A percentile compares a stretch with the other conserved stretches of the same genome.
These are phyloP conservation scores for Venturia canescens DNA, from an alignment of 1,140 invertebrate genomes.

Conservation along the genomic window DNA sequence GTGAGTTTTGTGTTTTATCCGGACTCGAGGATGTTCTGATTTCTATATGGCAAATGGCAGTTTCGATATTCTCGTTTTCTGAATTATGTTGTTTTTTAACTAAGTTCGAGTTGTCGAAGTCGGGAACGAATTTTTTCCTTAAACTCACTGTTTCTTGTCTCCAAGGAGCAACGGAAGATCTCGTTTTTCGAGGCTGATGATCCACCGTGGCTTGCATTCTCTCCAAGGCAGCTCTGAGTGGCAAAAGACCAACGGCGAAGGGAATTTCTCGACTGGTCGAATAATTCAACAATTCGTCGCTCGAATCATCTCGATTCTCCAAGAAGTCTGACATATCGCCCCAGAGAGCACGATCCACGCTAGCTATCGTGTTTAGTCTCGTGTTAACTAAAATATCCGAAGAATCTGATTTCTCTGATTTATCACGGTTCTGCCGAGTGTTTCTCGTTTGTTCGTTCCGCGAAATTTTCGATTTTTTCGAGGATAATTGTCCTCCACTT, in stretches of 20 bases:
- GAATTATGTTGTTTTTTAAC: constrained; percentile 43
- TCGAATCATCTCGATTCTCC: constrained; percentile 59
- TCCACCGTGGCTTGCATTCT: constrained; percentile 76
- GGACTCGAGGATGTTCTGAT: constrained; percentile 66
- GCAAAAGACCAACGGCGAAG: constrained; percentile 75
- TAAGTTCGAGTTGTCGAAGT: constrained; percentile 41
- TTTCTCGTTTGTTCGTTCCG: constrained; percentile 48
- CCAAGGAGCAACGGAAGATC: constrained; percentile 70
- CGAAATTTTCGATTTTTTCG: not conserved
- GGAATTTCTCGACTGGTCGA: constrained; percentile 74
- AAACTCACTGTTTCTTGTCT: constrained; percentile 60
- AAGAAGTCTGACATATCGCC: constrained; percentile 73
- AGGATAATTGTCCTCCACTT: constrained; percentile 58
- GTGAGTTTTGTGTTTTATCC: constrained; percentile 52
- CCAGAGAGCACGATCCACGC: constrained; percentile 71
- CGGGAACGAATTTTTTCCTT: constrained; percentile 61
- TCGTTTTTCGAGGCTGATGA: constrained; percentile 76
- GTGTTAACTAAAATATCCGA: constrained; percentile 45
- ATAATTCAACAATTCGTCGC: constrained; percentile 61
- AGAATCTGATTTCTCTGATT: constrained; percentile 46
- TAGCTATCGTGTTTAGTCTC: constrained; percentile 53
- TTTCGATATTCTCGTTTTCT: constrained; percentile 54
- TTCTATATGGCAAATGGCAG: constrained; percentile 72
- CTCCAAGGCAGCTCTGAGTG: constrained; percentile 74
- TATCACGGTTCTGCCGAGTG: constrained; percentile 51